Evolutionary conservation across 2,113 vertebrate species (phyloP).

Genomic region (Gallinago jamesoni): DNA sequence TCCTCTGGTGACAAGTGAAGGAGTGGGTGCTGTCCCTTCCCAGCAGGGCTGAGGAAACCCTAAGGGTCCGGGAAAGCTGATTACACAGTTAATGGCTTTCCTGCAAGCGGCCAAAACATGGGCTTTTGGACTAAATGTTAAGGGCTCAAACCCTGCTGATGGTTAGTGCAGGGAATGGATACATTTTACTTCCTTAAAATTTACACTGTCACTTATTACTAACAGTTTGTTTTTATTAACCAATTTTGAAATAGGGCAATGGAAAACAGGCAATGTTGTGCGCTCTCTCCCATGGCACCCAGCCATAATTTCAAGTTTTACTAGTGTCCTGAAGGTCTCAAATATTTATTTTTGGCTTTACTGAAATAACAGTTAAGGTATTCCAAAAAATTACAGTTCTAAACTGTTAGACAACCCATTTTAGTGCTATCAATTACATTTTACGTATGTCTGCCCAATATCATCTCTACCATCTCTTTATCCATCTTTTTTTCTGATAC

Average conservation of each 20-base stretch:
- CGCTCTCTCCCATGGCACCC: not conserved
- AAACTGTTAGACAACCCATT: not conserved
- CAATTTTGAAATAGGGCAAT: not conserved
- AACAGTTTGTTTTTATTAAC: not conserved
- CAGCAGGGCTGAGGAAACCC: not conserved
- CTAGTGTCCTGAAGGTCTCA: not conserved
- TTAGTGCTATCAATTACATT: not conserved
- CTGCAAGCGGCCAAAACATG: not conserved
- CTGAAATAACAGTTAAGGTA: not conserved
- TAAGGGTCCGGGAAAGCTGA: fast-evolving
- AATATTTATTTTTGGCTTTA: not conserved
- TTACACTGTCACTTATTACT: not conserved
- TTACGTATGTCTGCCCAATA: not conserved
- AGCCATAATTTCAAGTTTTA: not conserved
- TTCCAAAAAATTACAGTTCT: not conserved
- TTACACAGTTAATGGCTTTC: not conserved
- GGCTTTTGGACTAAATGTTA: not conserved
- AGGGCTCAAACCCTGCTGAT: not conserved
- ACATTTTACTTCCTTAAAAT: not conserved
- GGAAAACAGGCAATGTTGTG: not conserved
- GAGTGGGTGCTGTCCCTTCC: fast-evolving
- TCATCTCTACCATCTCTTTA: not conserved
- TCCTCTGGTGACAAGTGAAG: not conserved
- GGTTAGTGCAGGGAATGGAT: not conserved
- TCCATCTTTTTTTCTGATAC: not conserved